A percentile compares a stretch with the other conserved stretches of the same genome.
These are phyloP conservation scores for Rattus norvegicus DNA, from an alignment of 2,113 vertebrate species.

Conservation along the genomic window GRCr8 NC_086028.1:104684001-104684500, in stretches of 20 bases:
- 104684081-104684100: neutral
- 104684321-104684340: neutral
- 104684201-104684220: accelerated
- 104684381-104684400: neutral
- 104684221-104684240: neutral
- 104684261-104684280: neutral
- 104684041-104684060: accelerated
- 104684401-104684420: neutral
- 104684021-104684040: too few species aligned
- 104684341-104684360: neutral
- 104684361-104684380: too few species aligned
- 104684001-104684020: neutral
- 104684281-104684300: neutral
- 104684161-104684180: neutral
- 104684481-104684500: neutral
- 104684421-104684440: too few species aligned
- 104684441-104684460: neutral
- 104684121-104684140: neutral
- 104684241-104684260: neutral
- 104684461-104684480: neutral
- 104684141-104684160: neutral
- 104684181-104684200: accelerated
- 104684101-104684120: too few species aligned
- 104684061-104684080: neutral
- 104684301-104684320: neutral